Evolutionary conservation across 2,113 vertebrate species (phyloP), one percentile per base, ranked within the genome.

Genomic region (Seriola rivoliana): DNA sequence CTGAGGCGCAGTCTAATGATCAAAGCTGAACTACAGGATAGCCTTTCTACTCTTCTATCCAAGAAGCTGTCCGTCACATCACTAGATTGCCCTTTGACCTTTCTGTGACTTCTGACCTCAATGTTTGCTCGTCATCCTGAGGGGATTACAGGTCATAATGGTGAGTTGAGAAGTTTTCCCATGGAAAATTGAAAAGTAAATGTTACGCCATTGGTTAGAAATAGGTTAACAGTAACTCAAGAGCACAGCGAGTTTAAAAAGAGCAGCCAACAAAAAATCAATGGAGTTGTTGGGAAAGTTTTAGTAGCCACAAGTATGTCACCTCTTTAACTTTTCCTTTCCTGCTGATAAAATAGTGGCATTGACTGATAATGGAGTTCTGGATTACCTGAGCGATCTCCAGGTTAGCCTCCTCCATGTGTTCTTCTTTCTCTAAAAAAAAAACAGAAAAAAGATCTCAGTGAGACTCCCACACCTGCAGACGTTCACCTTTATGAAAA

Each of bases 381-480:
- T 48, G 19, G 19, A 58, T 89, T 93, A 94, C 94, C 94, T 94
- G 91, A 58, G 86, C 69, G 50, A 94, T 87, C 67, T 93, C 93
- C 62, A 92, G 46, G 60, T 84, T 89, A 17, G 85, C 52, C 50
- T 92, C 92, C 21, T 94, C 93, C 65, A 80, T 81, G 9, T 59
- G 78, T 0, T 82, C 83, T 65, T 92, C 90, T 74, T 84, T 65
- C 69, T 85, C 93, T 95, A 63, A 19, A 77, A 57, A 55, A 48
- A 11, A 19, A 38, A 25, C 29, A 40, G 44, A 4, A 46, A 46
- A 0, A 8, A 19, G 38, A 79, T 1, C 54, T 50, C 21, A 64
- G 29, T 69, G 42, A 32, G 36, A 1, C 1, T 17, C 11, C 1
- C 1, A 36, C 29, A 68, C 16, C 48, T 11, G 5, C 32, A 70